These are phyloP conservation scores for Calephelis perditalis DNA, from an alignment of 2,888 invertebrate species.

Conservation along the genomic window DNA sequence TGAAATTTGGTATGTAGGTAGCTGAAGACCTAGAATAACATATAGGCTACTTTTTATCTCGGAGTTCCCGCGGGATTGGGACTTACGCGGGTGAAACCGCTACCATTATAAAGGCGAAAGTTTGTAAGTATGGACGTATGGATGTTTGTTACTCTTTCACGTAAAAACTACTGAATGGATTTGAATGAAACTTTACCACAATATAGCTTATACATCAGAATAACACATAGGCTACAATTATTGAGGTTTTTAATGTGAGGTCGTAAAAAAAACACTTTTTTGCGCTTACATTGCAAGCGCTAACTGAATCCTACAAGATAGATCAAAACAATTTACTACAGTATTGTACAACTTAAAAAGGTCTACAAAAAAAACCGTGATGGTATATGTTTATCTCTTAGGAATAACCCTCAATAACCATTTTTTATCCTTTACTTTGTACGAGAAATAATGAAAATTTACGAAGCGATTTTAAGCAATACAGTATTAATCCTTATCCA, in stretches of 20 bases:
- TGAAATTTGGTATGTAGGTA: too few species aligned
- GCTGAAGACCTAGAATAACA: too few species aligned
- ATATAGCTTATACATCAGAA: too few species aligned
- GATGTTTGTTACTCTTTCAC: too few species aligned
- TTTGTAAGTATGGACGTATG: too few species aligned
- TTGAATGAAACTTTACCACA: too few species aligned
- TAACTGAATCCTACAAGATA: slow-evolving; percentile 32
- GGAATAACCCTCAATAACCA: slow-evolving; percentile 14
- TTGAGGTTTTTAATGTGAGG: not conserved
- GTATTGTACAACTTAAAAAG: slow-evolving; percentile 30
- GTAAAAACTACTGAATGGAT: too few species aligned
- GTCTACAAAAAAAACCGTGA: slow-evolving; percentile 22
- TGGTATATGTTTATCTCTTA: slow-evolving; percentile 18
- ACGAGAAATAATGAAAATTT: slow-evolving; percentile 25
- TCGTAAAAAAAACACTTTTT: slow-evolving; percentile 22
- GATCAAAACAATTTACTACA: slow-evolving; percentile 31
- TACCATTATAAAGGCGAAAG: not conserved
- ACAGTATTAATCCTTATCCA: slow-evolving; percentile 25
- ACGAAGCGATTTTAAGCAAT: slow-evolving; percentile 27
- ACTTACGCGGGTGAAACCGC: too few species aligned
- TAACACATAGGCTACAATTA: too few species aligned
- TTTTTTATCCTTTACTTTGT: slow-evolving; percentile 23
- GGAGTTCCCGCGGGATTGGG: too few species aligned
- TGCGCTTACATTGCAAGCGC: slow-evolving; percentile 27
- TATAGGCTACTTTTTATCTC: too few species aligned